Base-by-base conservation (phyloP, 2,888 invertebrate genomes). In the Lumbricus terrestris region DNA sequence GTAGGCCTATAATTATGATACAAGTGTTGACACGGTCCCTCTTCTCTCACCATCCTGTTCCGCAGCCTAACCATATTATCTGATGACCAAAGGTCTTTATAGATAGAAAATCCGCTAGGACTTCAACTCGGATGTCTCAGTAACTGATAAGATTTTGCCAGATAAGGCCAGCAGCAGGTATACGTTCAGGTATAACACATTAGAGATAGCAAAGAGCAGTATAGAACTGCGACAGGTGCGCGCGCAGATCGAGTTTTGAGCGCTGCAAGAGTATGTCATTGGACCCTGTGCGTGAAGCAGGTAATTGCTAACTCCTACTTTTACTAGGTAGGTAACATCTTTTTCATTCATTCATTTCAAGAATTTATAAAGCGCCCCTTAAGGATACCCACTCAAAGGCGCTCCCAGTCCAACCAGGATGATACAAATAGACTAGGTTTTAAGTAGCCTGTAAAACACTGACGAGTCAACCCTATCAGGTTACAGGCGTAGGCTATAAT, bases 161-260 rank as follows among this genome's bases (percentile, higher is more conserved):
- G 69, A 69, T 69, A 69, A 69, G 69, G n/a, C n/a, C 69, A n/a
- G n/a, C 69, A n/a, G n/a, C 69, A 69, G 69, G 69, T 69, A 69
- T n/a, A 69, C n/a, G 13, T n/a, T 69, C 69, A 69, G 29, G 18
- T 11, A n/a, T 69, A 69, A 69, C 69, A 69, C n/a, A 69, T 69
- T n/a, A n/a, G n/a, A 29, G 69, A 69, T 69, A n/a, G 69, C 69
- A 69, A 29, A 69, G 11, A n/a, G 13, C 0, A 16, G 69, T 69
- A n/a, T n/a, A 69, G n/a, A 69, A n/a, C n/a, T 13, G 8, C 29
- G 69, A 69, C 69, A 69, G 69, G 69, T 69, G 69, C n/a, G 69
- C n/a, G 69, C n/a, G 69, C n/a, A 69, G 29, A 69, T n/a, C 11
- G n/a, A 8, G 69, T 69, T 23, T 69, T 16, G n/a, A n/a, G 69